Base-by-base conservation (phyloP, 2,113 vertebrate species). In the Tachysurus fulvidraco region DNA sequence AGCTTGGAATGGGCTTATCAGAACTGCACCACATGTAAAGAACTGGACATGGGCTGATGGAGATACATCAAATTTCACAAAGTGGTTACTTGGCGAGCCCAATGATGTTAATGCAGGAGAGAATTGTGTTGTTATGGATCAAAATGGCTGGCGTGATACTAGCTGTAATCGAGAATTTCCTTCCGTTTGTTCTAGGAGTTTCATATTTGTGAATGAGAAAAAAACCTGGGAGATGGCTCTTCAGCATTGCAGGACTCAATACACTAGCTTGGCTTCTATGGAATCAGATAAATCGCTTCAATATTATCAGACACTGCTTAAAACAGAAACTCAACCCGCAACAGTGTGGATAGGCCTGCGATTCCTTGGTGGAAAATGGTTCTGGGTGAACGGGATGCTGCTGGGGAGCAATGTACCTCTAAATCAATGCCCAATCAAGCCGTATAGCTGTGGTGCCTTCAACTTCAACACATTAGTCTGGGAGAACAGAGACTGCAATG, bases 391-490 rank as follows among this genome's bases (percentile, higher is more conserved):
- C 2, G 44, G 60, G 11, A 6, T 67, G 0, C 2, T 1, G 0
- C 0, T 50, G 25, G 13, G 5, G 4, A 3, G n/a, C 8, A 17
- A 30, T 5, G 44, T 41, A 10, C 74, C 74, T 14, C 41, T 67
- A 36, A n/a, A n/a, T n/a, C n/a, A n/a, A n/a, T 93, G 91, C n/a
- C 91, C 92, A 1, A 5, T 9, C 28, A 44, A n/a, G n/a, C 65
- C 65, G n/a, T 64, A 55, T 83, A 41, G 0, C 77, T 93, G 92
- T 81, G 92, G 91, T 44, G 90, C 82, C 4, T 85, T 89, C 36
- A 91, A 84, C 64, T 28, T 71, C 8, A 3, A 19, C 36, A 84
- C 3, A 3, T 0, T 5, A 6, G 36, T 3, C 5, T 54, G 77
- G 90, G 85, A 76, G 7, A 88, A 60, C 80, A 76, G 83, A 59